Evolutionary conservation across 2,113 vertebrate genomes (phyloP), one percentile per base, ranked within the genome.

Genomic region (Myotis brandtii): DNA sequence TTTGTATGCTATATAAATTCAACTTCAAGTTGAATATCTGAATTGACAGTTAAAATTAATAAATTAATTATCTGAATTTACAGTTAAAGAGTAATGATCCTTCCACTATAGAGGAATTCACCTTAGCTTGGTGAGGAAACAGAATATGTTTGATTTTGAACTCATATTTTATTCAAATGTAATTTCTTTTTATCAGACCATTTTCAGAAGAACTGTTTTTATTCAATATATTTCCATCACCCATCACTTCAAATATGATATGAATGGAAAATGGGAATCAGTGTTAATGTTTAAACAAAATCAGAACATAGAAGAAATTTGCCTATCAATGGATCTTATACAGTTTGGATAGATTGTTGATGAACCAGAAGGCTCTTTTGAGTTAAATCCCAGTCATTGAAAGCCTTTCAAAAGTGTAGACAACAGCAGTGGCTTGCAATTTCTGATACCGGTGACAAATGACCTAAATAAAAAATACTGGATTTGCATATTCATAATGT

Each of bases 401-500:
- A 87, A 92, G 8, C 11, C 7, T 67, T 94, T 85, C 23, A 69
- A 56, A 96, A 94, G 76, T 97, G 96, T 54, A 88, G 56, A 76
- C 7, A 89, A 3, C 8, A 89, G 37, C 9, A 90, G 50, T 96
- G 64, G 69, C 40, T 94, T 94, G 37, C n/a, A 95, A 34, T 70
- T 91, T 93, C 77, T 96, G 25, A n/a, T 92, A 94, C 48, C 25
- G 87, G 27, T 97, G 94, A 98, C 56, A 97, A 97, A 97, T 96
- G 89, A 95, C 70, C 97, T 94, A 95, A 82, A 76, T 96, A 34
- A 97, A 92, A 97, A 97, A n/a, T 86, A 34, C n/a, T 95, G 46
- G 11, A 97, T 97, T 98, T 98, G 73, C 93, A 83, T 98, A 95
- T 96, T 92, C 88, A 95, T 97, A 98, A 98, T 92, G 12, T 48